Evolutionary conservation across 1,140 invertebrate genomes (phyloP).

Genomic region (Ptiloglossa arizonensis): DNA sequence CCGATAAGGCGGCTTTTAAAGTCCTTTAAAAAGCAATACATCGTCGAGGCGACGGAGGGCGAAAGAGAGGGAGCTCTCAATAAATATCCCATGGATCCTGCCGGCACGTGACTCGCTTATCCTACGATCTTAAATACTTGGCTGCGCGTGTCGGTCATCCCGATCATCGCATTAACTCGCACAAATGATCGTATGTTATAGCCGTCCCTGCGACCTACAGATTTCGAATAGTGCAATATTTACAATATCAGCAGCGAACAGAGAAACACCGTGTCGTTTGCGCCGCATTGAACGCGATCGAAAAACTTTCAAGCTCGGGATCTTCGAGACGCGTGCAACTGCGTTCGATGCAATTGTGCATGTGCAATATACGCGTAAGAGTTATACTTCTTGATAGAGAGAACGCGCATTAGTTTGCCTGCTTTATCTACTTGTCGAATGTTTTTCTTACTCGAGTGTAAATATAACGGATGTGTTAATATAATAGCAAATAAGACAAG

Average conservation of each 20-base stretch:
- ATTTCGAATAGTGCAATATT: background rate
- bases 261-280: too few relatives aligned
- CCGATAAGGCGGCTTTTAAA: slow-evolving; percentile 77
- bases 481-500: too few relatives aligned
- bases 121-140: slow-evolving; percentile 79
- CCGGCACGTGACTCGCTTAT: slow-evolving; percentile 77
- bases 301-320: too few relatives aligned
- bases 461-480: too few relatives aligned
- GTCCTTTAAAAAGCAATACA: slow-evolving; percentile 79
- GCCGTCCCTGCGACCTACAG: background rate
- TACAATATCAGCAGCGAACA: background rate
- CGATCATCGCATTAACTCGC: slow-evolving; percentile 73
- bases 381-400: too few relatives aligned
- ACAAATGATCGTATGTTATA: slow-evolving; percentile 65
- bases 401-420: too few relatives aligned
- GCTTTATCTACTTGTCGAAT: too few relatives aligned
- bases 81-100: slow-evolving; percentile 66
- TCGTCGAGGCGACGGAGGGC: slow-evolving; percentile 53
- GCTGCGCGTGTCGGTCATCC: slow-evolving; percentile 73
- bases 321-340: too few relatives aligned
- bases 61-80: slow-evolving; percentile 59
- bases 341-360: too few relatives aligned
- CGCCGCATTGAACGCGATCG: too few relatives aligned
- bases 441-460: too few relatives aligned
- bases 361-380: too few relatives aligned